Conservation (phyloP, 1,140 invertebrate genomes). For the Brachionus rubens region DNA sequence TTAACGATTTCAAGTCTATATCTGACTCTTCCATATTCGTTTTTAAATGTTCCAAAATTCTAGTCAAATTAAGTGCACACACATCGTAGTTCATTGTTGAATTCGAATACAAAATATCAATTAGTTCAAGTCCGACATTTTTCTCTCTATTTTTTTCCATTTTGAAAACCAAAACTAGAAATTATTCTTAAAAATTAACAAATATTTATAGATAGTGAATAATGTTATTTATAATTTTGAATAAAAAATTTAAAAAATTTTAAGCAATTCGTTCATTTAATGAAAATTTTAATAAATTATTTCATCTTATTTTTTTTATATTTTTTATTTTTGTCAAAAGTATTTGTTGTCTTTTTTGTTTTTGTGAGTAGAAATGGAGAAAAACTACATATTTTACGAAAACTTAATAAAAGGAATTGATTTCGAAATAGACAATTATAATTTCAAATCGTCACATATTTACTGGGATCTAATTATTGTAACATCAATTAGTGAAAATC, state of each 20-base stretch:
- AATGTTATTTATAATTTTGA: too few relatives aligned
- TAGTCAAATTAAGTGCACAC: constrained; percentile 12
- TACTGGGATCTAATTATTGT: constrained; percentile 61
- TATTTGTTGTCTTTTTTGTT: too few relatives aligned
- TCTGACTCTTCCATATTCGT: background rate
- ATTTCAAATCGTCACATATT: constrained; percentile 47
- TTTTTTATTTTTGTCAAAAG: too few relatives aligned
- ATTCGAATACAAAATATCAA: constrained; percentile 19
- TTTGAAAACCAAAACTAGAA: too few relatives aligned
- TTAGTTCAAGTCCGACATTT: background rate
- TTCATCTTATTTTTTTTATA: too few relatives aligned
- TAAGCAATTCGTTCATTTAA: too few relatives aligned
- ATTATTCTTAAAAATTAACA: background rate
- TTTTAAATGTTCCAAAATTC: background rate
- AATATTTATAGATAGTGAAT: too few relatives aligned
- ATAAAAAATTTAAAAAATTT: too few relatives aligned
- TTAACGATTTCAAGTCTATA: background rate
- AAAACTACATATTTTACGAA: constrained; percentile 18
- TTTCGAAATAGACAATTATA: background rate
- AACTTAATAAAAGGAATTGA: background rate
- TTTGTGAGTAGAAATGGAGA: too few relatives aligned
- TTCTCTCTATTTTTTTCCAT: background rate
- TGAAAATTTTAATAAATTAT: too few relatives aligned
- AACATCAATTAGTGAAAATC: constrained; percentile 57
- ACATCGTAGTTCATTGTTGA: constrained; percentile 23